A percentile compares a stretch with the other conserved stretches of the same genome.
These are phyloP conservation scores for Oscheius sp. DNA, from an alignment of 1,140 invertebrate species.

Conservation along the genomic window DNA sequence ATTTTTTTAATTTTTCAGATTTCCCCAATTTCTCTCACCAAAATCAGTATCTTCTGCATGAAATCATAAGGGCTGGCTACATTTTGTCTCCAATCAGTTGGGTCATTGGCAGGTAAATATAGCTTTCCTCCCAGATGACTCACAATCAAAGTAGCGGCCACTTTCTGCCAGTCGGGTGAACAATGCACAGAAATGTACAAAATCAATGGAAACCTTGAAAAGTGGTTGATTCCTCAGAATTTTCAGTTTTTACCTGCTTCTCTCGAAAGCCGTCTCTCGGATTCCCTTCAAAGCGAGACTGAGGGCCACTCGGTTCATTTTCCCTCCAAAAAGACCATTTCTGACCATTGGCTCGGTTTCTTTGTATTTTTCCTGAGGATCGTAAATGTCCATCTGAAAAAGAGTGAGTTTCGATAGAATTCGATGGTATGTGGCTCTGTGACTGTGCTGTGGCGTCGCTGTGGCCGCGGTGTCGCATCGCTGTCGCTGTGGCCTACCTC, in stretches of 20 bases:
- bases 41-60: slow-evolving; percentile 56
- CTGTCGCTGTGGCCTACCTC: too few relatives aligned
- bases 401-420: slow-evolving; percentile 16
- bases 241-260: slow-evolving; percentile 52
- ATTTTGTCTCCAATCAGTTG: slow-evolving; percentile 51
- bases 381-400: slow-evolving; percentile 71
- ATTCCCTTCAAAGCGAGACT: slow-evolving; percentile 67
- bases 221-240: slow-evolving; percentile 1
- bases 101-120: slow-evolving; percentile 49
- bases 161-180: slow-evolving; percentile 47
- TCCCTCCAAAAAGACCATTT: slow-evolving; percentile 62
- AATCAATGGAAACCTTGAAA: slow-evolving; percentile 52
- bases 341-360: slow-evolving; percentile 66
- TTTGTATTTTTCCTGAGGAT: slow-evolving; percentile 62
- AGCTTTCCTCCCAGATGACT: slow-evolving; percentile 43
- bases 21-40: slow-evolving; percentile 35
- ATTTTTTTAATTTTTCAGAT: not conserved
- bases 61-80: slow-evolving; percentile 53
- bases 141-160: slow-evolving; percentile 42
- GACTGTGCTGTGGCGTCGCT: not conserved
- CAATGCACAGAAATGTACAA: slow-evolving; percentile 55
- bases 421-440: not conserved
- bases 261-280: slow-evolving; percentile 67
- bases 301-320: slow-evolving; percentile 67
- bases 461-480: too few relatives aligned